A percentile compares a stretch with the other conserved stretches of the same genome.
Conservation (phyloP, 2,888 invertebrate species). For the Sialis lutaria region DNA sequence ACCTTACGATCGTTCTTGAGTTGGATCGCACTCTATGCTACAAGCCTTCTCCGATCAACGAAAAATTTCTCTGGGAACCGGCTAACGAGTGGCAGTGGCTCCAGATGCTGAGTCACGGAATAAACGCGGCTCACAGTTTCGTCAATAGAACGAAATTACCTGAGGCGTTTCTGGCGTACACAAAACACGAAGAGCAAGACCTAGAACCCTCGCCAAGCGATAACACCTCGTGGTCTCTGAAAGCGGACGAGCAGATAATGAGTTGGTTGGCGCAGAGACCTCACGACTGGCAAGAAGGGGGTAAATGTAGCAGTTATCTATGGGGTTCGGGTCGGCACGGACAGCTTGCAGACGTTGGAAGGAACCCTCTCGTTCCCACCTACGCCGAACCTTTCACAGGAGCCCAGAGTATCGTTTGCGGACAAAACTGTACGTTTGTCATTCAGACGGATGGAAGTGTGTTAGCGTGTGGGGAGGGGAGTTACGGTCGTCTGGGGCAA, state of each 20-base stretch:
- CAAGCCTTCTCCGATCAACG: constrained; percentile 28
- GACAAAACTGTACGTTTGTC: constrained; percentile 47
- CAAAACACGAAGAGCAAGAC: constrained; percentile 13
- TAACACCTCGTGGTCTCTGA: constrained; percentile 33
- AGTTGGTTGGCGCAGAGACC: constrained; percentile 39
- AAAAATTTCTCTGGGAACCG: constrained; percentile 18
- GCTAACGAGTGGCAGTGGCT: constrained; percentile 38
- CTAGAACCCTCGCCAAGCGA: constrained; percentile 18
- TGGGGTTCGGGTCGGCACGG: constrained; percentile 47
- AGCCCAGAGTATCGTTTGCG: constrained; percentile 39
- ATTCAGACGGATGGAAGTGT: constrained; percentile 41
- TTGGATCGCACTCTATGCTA: constrained; percentile 34
- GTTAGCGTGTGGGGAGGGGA: constrained; percentile 44
- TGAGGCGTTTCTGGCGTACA: constrained; percentile 19
- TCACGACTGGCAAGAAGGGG: constrained; percentile 46
- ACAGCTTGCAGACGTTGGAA: constrained; percentile 37
- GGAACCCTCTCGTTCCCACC: constrained; percentile 24
- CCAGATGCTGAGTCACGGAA: constrained; percentile 31
- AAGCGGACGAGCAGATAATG: constrained; percentile 41
- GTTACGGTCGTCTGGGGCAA: constrained; percentile 42
- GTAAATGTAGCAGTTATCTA: constrained; percentile 37
- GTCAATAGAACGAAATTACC: constrained; percentile 29
- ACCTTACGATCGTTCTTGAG: constrained; percentile 32
- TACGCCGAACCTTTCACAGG: constrained; percentile 29
- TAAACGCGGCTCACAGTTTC: constrained; percentile 35